Conservation (phyloP, 2,113 vertebrate species). For the Eira barbara region DNA sequence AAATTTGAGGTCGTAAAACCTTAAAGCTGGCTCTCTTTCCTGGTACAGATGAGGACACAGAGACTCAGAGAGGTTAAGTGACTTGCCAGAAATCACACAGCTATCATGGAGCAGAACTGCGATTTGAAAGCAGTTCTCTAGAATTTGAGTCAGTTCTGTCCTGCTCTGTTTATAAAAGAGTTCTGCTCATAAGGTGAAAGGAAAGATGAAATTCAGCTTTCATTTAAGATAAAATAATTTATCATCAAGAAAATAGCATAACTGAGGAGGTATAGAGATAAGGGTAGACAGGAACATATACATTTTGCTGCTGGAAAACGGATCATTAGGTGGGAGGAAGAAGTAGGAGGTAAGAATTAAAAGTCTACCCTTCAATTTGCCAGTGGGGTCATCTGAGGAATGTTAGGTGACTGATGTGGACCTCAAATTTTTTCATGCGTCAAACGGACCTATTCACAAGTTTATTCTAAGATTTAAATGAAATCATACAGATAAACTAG, state of each 20-base stretch:
- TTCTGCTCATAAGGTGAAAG: neutral
- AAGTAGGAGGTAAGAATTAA: neutral
- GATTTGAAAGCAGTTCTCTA: neutral
- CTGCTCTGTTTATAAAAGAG: neutral
- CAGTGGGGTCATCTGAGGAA: neutral
- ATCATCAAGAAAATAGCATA: neutral
- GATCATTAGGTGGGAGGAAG: neutral
- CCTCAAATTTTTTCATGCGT: neutral
- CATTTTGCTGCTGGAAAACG: neutral
- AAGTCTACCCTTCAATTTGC: neutral
- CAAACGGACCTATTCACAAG: neutral
- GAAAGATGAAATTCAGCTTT: neutral
- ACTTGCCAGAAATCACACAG: neutral
- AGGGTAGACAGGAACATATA: neutral
- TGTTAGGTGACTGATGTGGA: neutral
- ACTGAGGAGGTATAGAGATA: neutral
- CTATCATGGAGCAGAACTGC: neutral
- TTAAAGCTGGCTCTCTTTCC: neutral
- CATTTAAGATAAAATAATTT: neutral
- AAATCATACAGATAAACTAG: neutral
- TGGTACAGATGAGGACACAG: neutral
- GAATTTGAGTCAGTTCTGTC: neutral
- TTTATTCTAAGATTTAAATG: neutral
- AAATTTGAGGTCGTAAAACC: neutral
- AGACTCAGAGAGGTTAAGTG: neutral